Evolutionary conservation across 2,113 vertebrate genomes (phyloP).

Genomic region (Eupsittula cactorum): DNA sequence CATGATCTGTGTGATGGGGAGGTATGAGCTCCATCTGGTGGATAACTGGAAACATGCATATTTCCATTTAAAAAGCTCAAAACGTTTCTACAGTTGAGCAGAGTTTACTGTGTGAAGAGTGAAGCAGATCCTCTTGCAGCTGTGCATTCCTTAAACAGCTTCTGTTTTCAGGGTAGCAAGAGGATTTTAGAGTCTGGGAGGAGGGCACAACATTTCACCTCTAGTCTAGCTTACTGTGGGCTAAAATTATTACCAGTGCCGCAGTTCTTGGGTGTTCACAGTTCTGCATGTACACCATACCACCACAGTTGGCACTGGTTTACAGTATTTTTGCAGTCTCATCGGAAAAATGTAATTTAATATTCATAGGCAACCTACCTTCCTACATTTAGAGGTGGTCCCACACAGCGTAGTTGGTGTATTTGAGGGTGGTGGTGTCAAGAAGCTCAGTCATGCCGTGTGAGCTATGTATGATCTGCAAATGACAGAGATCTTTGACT

Average conservation of each 20-base stretch:
- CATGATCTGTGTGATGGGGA: not conserved
- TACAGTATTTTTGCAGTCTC: constrained; percentile 16
- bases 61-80: not conserved
- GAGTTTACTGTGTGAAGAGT: not conserved
- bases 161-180: not conserved
- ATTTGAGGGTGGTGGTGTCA: not conserved
- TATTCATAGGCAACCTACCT: not conserved
- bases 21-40: constrained; percentile 43
- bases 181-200: not conserved
- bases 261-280: not conserved
- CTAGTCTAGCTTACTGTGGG: not conserved
- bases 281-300: not conserved
- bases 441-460: not conserved
- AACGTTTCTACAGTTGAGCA: not conserved
- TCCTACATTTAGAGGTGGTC: constrained; percentile 16
- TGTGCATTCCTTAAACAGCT: not conserved
- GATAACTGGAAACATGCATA: not conserved
- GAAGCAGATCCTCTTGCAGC: not conserved
- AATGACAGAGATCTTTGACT: not conserved
- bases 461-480: not conserved
- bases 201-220: not conserved
- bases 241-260: not conserved
- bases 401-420: not conserved
- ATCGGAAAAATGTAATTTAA: constrained; percentile 11
- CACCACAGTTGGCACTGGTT: not conserved